phyloP scores from a whole-genome alignment of 2,113 vertebrate genomes.

The Panthera tigris region DNA sequence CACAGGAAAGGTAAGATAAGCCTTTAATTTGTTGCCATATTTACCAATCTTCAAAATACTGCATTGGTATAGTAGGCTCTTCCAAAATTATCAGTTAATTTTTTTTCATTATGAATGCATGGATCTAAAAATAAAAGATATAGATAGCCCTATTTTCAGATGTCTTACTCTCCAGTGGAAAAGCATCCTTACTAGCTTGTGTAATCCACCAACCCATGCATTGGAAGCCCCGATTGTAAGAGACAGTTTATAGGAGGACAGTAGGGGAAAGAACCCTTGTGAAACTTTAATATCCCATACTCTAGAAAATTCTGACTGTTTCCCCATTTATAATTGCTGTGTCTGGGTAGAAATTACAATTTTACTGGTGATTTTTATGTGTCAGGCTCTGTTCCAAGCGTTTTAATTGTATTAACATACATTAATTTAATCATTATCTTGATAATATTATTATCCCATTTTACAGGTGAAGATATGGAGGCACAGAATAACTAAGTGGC shows the following conservation, averaged over 20 bases:
- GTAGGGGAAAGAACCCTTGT: background rate
- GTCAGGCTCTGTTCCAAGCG: background rate
- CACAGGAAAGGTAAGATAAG: background rate
- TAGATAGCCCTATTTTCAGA: background rate
- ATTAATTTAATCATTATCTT: background rate
- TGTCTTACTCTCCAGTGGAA: background rate
- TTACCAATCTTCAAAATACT: conserved; percentile 28
- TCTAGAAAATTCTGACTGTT: background rate
- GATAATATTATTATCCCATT: background rate
- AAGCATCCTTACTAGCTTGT: background rate
- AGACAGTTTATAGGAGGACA: background rate
- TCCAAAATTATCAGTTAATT: background rate
- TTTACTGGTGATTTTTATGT: background rate
- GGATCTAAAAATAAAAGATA: background rate
- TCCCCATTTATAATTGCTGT: background rate
- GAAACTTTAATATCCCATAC: background rate
- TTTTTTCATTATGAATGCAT: background rate
- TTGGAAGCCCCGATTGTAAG: background rate
- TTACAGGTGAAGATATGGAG: background rate
- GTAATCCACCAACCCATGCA: background rate
- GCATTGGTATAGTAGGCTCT: background rate
- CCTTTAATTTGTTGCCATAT: background rate
- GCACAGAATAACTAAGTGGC: background rate
- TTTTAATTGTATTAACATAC: background rate
- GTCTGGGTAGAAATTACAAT: background rate